Evolutionary conservation across 2,888 invertebrate genomes (phyloP).

Genomic region (Rutpela maculata): DNA sequence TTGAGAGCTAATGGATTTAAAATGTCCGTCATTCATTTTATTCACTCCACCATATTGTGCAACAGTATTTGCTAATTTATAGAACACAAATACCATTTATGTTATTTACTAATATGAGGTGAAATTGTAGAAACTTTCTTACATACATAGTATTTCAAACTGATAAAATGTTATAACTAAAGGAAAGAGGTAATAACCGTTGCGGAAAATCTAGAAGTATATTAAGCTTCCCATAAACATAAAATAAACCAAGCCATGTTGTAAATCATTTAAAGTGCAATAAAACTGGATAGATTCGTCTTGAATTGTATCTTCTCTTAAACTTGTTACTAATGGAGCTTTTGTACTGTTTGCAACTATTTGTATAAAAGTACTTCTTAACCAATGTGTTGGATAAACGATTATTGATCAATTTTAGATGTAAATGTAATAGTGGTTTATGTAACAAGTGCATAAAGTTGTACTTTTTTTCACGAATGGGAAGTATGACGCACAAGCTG

Average conservation of each 20-base stretch:
- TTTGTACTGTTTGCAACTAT: conserved; percentile 7
- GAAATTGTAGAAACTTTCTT: background rate
- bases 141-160: background rate
- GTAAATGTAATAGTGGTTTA: too few relatives aligned
- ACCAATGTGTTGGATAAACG: too few relatives aligned
- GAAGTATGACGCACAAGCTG: too few relatives aligned
- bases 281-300: conserved; percentile 24
- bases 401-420: too few relatives aligned
- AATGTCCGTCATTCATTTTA: too few relatives aligned
- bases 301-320: conserved; percentile 11
- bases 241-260: conserved; percentile 14
- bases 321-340: background rate
- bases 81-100: too few relatives aligned
- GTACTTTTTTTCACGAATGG: too few relatives aligned
- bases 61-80: too few relatives aligned
- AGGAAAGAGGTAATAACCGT: background rate
- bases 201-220: background rate
- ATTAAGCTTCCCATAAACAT: conserved; percentile 24
- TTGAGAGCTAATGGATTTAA: too few relatives aligned
- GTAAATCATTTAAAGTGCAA: conserved; percentile 30
- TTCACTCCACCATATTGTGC: too few relatives aligned
- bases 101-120: background rate
- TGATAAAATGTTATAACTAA: background rate
- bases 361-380: background rate
- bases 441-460: too few relatives aligned